phyloP scores from a whole-genome alignment of 2,888 invertebrate species.

The Crepidodera aurea region DNA sequence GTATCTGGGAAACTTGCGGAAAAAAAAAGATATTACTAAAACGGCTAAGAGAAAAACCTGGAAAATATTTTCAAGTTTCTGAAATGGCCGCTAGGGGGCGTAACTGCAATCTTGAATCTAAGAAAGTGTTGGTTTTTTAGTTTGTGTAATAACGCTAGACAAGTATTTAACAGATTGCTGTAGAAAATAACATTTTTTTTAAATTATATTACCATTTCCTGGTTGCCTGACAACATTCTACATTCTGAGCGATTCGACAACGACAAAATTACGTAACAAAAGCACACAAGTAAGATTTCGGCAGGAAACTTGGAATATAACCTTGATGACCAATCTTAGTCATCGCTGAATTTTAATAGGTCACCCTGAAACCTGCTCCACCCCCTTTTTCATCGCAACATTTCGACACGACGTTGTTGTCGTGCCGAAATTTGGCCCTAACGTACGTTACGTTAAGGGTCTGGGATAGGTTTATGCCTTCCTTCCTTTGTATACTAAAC shows the following conservation, averaged over 20 bases:
- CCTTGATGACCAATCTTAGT: conserved; percentile 33
- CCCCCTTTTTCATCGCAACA: conserved; percentile 27
- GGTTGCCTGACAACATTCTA: neutral
- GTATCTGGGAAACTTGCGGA: no score
- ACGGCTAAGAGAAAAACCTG: no score
- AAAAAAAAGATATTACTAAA: no score
- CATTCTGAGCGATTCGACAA: conserved; percentile 19
- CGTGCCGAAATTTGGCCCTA: conserved; percentile 20
- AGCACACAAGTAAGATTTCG: conserved; percentile 22
- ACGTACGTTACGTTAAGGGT: conserved; percentile 10
- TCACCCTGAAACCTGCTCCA: conserved; percentile 32
- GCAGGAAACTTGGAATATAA: conserved; percentile 31
- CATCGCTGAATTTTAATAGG: conserved; percentile 33
- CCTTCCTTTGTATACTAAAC: conserved; percentile 28
- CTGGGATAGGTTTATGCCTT: conserved; percentile 12
- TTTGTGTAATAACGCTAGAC: no score
- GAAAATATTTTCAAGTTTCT: no score
- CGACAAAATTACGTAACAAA: conserved; percentile 20
- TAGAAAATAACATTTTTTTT: no score
- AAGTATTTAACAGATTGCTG: no score
- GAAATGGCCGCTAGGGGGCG: no score
- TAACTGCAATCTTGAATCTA: no score
- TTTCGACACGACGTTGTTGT: conserved; percentile 24
- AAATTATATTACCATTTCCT: no score
- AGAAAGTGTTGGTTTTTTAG: no score